A percentile compares a stretch with the other conserved stretches of the same genome.
Evolutionary conservation across 2,888 invertebrate genomes (phyloP).

Genomic region (Myopa testacea): DNA sequence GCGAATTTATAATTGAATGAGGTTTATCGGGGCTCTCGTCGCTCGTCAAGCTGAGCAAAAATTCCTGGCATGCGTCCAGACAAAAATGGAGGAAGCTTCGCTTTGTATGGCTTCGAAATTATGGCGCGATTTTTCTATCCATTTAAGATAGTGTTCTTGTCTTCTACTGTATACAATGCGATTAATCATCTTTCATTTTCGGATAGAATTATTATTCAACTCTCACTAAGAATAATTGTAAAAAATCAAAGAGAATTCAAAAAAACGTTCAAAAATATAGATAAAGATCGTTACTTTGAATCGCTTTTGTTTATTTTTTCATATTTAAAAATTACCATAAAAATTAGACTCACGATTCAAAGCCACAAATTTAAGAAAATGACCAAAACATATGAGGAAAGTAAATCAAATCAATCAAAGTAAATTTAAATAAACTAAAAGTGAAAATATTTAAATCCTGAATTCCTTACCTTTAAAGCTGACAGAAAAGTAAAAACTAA

Average conservation of each 20-base stretch:
- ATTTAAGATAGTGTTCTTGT: background rate
- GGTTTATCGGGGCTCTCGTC: no score
- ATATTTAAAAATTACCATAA: no score
- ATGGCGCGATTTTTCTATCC: background rate
- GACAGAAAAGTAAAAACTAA: no score
- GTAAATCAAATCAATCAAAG: no score
- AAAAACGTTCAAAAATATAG: background rate
- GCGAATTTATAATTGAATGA: no score
- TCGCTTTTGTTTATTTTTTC: no score
- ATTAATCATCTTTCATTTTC: background rate
- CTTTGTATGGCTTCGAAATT: background rate
- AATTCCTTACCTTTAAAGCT: no score
- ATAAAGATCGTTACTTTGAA: background rate
- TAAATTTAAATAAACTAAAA: no score
- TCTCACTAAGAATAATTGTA: background rate
- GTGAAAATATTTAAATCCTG: no score
- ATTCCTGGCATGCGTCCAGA: background rate
- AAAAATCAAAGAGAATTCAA: background rate
- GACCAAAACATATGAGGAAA: no score
- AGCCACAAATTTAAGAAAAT: no score
- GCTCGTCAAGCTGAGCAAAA: background rate
- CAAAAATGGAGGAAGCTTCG: background rate
- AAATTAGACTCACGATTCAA: no score
- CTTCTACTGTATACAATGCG: background rate
- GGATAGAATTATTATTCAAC: background rate